Evolutionary conservation across 2,888 invertebrate species (phyloP).

Genomic region (Charanyca ferruginea): DNA sequence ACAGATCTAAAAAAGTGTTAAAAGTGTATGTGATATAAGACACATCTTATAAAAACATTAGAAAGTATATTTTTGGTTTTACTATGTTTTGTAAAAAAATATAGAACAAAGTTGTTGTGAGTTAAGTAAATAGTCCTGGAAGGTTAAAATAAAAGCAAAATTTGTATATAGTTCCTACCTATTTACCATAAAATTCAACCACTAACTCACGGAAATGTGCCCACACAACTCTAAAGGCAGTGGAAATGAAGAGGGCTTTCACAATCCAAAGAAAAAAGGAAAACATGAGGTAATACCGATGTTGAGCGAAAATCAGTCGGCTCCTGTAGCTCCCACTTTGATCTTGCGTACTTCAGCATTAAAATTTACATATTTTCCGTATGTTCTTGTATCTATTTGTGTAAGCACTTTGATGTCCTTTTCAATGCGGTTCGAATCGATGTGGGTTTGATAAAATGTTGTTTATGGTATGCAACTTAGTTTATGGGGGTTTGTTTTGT

Average conservation of each 20-base stretch:
- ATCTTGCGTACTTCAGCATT: conserved; percentile 81
- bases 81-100: too few relatives aligned
- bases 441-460: conserved; percentile 66
- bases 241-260: conserved; percentile 69
- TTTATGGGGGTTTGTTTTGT: conserved; percentile 60
- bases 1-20: too few relatives aligned
- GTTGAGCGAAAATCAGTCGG: conserved; percentile 75
- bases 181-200: neutral
- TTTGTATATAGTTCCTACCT: neutral
- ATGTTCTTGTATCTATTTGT: conserved; percentile 78
- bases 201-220: conserved; percentile 1
- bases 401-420: conserved; percentile 86
- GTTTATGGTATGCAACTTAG: conserved; percentile 61
- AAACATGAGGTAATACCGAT: conserved; percentile 70
- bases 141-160: neutral
- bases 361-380: conserved; percentile 88
- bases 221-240: conserved; percentile 68
- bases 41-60: too few relatives aligned
- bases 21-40: too few relatives aligned
- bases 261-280: conserved; percentile 59
- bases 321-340: conserved; percentile 77
- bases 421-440: conserved; percentile 77
- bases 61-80: too few relatives aligned
- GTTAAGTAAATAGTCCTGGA: too few relatives aligned
- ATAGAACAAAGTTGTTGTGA: too few relatives aligned